Conservation (phyloP, 23 tunicate species). For the Halocynthia roretzi region DNA sequence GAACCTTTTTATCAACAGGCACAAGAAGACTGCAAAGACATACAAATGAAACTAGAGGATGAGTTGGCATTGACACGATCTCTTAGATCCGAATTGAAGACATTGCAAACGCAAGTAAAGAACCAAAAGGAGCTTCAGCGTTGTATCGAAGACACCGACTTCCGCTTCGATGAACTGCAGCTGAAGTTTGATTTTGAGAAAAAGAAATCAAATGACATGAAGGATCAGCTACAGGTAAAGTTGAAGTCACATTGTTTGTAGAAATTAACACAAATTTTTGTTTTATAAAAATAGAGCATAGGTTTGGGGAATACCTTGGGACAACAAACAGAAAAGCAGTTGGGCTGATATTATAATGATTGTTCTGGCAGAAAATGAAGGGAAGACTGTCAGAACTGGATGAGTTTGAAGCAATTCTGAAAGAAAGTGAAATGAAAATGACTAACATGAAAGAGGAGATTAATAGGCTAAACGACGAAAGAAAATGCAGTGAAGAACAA, state of each 20-base stretch:
- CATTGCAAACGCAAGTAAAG: slow-evolving; percentile 24
- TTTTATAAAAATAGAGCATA: too few species aligned
- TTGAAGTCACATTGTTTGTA: too few species aligned
- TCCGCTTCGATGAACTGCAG: slow-evolving; percentile 67
- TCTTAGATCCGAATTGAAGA: slow-evolving; percentile 53
- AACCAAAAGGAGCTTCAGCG: slow-evolving; percentile 51
- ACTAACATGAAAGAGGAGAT: slow-evolving; percentile 29
- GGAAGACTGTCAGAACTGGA: slow-evolving; percentile 31
- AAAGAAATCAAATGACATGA: slow-evolving; percentile 54
- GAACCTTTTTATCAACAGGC: slow-evolving; percentile 29
- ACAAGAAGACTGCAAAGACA: slow-evolving; percentile 64
- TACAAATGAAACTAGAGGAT: slow-evolving; percentile 31
- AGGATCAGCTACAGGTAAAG: slow-evolving; percentile 40
- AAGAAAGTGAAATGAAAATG: slow-evolving; percentile 42
- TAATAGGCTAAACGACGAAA: slow-evolving; percentile 20
- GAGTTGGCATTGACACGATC: slow-evolving; percentile 34
- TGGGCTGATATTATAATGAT: not conserved
- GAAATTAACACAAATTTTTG: too few species aligned
- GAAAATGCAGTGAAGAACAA: slow-evolving; percentile 40
- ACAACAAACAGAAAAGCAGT: too few species aligned
- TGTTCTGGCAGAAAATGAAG: slow-evolving; percentile 1
- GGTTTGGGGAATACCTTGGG: too few species aligned
- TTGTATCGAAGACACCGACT: slow-evolving; percentile 67
- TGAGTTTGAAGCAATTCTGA: slow-evolving; percentile 41
- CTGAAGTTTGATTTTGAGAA: slow-evolving; percentile 48